These are phyloP conservation scores for Battus philenor DNA, from an alignment of 1,140 invertebrate species.

Conservation along the genomic window DNA sequence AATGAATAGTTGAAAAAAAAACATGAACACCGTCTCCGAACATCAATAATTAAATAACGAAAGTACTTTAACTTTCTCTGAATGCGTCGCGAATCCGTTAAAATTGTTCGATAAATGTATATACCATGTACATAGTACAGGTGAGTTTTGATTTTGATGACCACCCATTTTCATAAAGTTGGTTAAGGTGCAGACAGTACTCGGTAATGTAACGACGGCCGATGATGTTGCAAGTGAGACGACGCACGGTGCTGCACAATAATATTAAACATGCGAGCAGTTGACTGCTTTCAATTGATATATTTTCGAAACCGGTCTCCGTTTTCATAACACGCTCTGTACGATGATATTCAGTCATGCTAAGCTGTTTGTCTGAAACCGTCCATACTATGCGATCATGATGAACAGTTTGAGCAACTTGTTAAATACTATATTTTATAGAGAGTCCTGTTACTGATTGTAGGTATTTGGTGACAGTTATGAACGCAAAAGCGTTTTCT, in stretches of 20 bases:
- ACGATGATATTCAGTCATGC: slow-evolving; percentile 29
- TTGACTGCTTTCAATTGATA: slow-evolving; percentile 64
- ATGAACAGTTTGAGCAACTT: slow-evolving; percentile 10
- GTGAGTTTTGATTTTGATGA: slow-evolving; percentile 18
- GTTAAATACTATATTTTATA: slow-evolving; percentile 1
- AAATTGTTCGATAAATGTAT: slow-evolving; percentile 6
- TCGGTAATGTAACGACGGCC: slow-evolving; percentile 41
- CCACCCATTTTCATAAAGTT: slow-evolving; percentile 22
- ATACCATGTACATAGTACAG: not conserved
- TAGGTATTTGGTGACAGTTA: not conserved
- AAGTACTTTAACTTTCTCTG: slow-evolving; percentile 15
- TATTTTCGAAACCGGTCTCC: slow-evolving; percentile 64
- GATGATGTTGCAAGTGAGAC: slow-evolving; percentile 42
- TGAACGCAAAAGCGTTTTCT: not conserved
- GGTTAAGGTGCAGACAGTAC: slow-evolving; percentile 26
- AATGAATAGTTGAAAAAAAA: slow-evolving; percentile 28
- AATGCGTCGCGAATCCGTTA: slow-evolving; percentile 3
- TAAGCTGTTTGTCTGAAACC: slow-evolving; percentile 17
- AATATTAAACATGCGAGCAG: slow-evolving; percentile 56
- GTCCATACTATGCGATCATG: slow-evolving; percentile 1
- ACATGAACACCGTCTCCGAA: too few relatives aligned
- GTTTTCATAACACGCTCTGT: slow-evolving; percentile 63
- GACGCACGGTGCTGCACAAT: slow-evolving; percentile 42
- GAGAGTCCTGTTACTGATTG: not conserved
- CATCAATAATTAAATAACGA: too few relatives aligned